These are phyloP conservation scores for Nephila pilipes DNA, from an alignment of 1,140 invertebrate species.

Conservation along the genomic window DNA sequence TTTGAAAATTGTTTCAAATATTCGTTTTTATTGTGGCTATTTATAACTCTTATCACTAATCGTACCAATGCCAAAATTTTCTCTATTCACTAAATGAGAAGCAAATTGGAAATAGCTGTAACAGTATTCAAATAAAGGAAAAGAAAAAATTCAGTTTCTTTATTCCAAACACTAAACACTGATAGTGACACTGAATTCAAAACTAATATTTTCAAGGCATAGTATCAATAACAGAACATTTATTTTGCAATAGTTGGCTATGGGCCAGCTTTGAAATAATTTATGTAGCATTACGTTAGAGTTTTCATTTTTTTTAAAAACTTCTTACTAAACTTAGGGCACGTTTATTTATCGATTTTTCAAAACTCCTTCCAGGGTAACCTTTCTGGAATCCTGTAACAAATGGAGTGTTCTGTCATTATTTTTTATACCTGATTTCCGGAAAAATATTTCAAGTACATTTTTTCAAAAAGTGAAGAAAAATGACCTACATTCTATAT, in stretches of 20 bases:
- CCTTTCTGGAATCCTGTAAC: neutral
- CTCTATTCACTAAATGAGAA: no score
- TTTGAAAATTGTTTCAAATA: no score
- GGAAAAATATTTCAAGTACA: neutral
- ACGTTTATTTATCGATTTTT: slow-evolving; percentile 9
- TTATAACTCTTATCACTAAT: no score
- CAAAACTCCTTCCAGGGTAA: neutral
- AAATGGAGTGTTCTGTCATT: slow-evolving; percentile 11
- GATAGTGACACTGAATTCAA: neutral
- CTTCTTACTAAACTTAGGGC: neutral
- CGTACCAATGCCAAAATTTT: no score
- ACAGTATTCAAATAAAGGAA: no score
- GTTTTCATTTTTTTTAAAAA: neutral
- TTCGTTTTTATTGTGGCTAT: no score
- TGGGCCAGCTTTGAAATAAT: neutral
- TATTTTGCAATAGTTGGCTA: neutral
- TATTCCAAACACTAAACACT: no score
- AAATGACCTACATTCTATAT: slow-evolving; percentile 9
- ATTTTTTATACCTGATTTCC: neutral
- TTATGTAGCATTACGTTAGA: neutral
- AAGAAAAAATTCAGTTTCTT: no score
- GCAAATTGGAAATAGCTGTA: no score
- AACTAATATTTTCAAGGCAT: neutral
- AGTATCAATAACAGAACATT: neutral
- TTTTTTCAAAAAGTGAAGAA: neutral